Evolutionary conservation across 2,888 invertebrate species (phyloP).

Genomic region (Elysia crispata): DNA sequence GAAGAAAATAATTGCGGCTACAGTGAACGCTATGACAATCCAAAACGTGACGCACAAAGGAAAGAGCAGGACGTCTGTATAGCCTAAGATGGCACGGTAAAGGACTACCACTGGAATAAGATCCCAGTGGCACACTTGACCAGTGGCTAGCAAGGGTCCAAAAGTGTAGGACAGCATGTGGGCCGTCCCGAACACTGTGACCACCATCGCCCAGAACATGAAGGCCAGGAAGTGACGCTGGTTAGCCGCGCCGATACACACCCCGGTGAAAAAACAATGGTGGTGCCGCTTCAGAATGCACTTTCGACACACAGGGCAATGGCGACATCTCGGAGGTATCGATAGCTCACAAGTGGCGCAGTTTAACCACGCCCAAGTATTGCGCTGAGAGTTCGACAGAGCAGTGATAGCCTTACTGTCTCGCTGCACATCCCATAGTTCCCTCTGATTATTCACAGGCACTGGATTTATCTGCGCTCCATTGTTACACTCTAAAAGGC

Average conservation of each 20-base stretch:
- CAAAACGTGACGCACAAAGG: conserved; percentile 59
- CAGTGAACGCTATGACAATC: conserved; percentile 58
- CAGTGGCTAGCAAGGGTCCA: conserved; percentile 46
- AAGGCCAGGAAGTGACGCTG: conserved; percentile 71
- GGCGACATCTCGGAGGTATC: conserved; percentile 72
- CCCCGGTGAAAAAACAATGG: conserved; percentile 72
- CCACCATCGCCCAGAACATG: conserved; percentile 64
- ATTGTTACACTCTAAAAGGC: too few species aligned
- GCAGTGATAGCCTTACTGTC: too few species aligned
- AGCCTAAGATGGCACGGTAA: conserved; percentile 58
- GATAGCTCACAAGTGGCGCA: conserved; percentile 64
- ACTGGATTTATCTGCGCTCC: too few species aligned
- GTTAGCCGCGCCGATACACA: conserved; percentile 71
- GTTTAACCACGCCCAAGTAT: conserved; percentile 72
- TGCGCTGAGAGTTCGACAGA: background rate
- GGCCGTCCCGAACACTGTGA: conserved; percentile 57
- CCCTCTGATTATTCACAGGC: too few species aligned
- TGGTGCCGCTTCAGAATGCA: conserved; percentile 74
- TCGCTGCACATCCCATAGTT: too few species aligned
- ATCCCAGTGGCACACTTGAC: conserved; percentile 56
- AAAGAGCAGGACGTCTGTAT: conserved; percentile 48
- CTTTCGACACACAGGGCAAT: conserved; percentile 66
- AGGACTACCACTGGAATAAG: conserved; percentile 61
- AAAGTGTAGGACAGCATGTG: conserved; percentile 52
- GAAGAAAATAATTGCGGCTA: conserved; percentile 59